Evolutionary conservation across 2,113 vertebrate genomes (phyloP).

Genomic region (Cercopithecus mona): DNA sequence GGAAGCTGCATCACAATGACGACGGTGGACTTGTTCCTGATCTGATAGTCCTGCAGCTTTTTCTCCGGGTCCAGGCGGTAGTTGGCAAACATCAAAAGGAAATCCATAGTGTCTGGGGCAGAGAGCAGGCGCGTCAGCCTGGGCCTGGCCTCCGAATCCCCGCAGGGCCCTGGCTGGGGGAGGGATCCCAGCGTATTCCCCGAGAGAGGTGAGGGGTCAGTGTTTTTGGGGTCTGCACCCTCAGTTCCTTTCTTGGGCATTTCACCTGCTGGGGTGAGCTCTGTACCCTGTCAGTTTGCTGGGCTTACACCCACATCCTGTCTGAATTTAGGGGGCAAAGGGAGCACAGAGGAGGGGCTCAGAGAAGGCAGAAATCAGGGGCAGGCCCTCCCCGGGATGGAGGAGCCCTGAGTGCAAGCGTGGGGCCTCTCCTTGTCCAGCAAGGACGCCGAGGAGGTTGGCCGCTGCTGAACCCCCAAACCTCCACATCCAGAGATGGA

Average conservation of each 20-base stretch:
- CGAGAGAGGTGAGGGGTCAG: background rate
- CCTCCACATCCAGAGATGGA: background rate
- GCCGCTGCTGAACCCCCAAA: background rate
- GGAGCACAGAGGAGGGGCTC: too few relatives aligned
- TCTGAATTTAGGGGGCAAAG: too few relatives aligned
- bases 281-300: too few relatives aligned
- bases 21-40: background rate
- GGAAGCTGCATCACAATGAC: too few relatives aligned
- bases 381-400: too few relatives aligned
- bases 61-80: background rate
- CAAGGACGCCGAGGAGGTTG: background rate
- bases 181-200: background rate
- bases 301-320: too few relatives aligned
- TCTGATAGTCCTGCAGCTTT: background rate
- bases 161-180: background rate
- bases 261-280: background rate
- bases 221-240: background rate
- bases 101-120: background rate
- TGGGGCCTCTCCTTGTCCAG: background rate
- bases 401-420: background rate
- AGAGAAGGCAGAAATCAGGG: too few relatives aligned
- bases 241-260: background rate
- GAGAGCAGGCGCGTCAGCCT: background rate
- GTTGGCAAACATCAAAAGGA: background rate
- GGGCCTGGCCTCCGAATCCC: background rate